phyloP scores from a whole-genome alignment of 2,797 vertebrate genomes.

The Linurgus olivaceus region DNA sequence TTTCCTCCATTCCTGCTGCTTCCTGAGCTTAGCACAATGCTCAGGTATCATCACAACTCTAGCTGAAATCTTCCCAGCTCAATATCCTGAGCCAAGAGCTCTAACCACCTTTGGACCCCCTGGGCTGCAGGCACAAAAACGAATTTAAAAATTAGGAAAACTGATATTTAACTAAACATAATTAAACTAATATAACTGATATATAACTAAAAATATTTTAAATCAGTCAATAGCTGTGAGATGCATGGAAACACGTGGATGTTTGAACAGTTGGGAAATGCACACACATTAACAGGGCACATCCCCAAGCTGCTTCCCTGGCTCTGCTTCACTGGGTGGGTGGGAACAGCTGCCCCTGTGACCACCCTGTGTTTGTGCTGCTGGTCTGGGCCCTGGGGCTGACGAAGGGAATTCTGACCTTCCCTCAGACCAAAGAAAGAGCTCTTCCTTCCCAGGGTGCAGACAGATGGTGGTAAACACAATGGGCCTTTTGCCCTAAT shows the following conservation, averaged over 20 bases:
- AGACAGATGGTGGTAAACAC: background rate
- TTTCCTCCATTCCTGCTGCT: background rate
- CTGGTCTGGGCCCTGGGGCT: background rate
- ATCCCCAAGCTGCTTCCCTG: background rate
- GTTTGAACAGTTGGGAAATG: background rate
- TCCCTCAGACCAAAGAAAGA: background rate
- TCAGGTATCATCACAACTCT: background rate
- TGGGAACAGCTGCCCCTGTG: accelerated
- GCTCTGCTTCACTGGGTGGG: background rate
- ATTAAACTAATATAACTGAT: too few species aligned
- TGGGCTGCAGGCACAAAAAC: background rate
- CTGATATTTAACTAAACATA: background rate
- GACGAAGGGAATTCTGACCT: background rate
- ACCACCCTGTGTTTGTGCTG: accelerated
- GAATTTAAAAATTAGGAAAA: background rate
- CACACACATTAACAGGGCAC: background rate
- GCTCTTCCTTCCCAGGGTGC: background rate
- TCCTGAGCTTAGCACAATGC: background rate
- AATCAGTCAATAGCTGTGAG: background rate
- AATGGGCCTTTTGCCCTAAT: background rate
- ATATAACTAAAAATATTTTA: background rate
- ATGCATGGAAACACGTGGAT: background rate
- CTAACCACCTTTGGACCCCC: background rate
- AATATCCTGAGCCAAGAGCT: background rate
- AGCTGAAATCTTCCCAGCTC: background rate